phyloP scores from a whole-genome alignment of 2,888 invertebrate genomes.

The Drosophila leonis region DNA sequence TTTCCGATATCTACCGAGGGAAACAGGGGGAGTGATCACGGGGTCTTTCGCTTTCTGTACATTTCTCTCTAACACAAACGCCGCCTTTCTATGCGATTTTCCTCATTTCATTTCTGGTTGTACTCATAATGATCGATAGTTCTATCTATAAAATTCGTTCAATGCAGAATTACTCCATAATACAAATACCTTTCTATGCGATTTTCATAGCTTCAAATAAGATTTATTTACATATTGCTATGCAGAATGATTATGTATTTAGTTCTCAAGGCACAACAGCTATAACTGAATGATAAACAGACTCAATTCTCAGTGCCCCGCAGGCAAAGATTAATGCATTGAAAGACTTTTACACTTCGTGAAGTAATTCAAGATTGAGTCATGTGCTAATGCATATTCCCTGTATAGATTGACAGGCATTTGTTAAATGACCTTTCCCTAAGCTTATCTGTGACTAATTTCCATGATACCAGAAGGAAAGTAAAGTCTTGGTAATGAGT shows the following conservation, averaged over 20 bases:
- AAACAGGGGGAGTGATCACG: no score
- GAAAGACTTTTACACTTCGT: background rate
- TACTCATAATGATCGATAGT: background rate
- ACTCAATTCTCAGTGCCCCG: background rate
- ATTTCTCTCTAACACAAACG: background rate
- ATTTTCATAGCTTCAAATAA: background rate
- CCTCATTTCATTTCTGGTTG: background rate
- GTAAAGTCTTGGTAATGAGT: constrained; percentile 17
- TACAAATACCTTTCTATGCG: background rate
- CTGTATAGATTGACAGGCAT: constrained; percentile 8
- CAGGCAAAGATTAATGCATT: background rate
- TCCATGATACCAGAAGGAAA: constrained; percentile 1
- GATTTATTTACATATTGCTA: background rate
- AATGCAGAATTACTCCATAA: background rate
- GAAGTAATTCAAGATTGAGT: constrained; percentile 9
- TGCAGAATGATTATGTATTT: background rate
- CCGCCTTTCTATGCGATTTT: background rate
- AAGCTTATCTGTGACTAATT: constrained; percentile 32
- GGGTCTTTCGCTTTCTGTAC: no score
- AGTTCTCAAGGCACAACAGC: background rate
- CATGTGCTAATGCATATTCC: constrained; percentile 14
- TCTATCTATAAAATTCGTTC: background rate
- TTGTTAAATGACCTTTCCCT: constrained; percentile 37
- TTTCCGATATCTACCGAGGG: no score
- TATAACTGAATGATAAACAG: background rate